Conservation (phyloP, 2,888 invertebrate genomes). For the Synanthedon vespiformis region DNA sequence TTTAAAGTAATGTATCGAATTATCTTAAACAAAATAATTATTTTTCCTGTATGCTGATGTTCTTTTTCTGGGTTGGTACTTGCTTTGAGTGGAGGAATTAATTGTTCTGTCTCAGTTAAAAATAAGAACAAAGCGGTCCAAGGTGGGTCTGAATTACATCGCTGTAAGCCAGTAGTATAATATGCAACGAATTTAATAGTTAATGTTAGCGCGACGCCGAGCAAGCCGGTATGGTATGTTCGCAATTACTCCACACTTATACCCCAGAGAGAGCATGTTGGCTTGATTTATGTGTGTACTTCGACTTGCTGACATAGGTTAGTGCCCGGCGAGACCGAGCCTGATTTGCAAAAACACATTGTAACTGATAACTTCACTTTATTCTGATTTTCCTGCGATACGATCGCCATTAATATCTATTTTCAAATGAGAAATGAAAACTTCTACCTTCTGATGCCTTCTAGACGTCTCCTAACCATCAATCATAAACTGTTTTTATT, state of each 20-base stretch:
- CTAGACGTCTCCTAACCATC: too few species aligned
- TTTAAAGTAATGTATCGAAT: too few species aligned
- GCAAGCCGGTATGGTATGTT: conserved; percentile 49
- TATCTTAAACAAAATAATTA: too few species aligned
- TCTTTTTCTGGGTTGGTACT: too few species aligned
- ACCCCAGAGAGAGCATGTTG: conserved; percentile 41
- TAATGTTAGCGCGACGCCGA: conserved; percentile 57
- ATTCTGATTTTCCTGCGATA: too few species aligned
- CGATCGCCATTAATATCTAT: too few species aligned
- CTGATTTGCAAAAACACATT: conserved; percentile 22
- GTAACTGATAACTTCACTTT: too few species aligned
- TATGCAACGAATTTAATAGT: conserved; percentile 71
- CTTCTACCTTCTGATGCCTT: too few species aligned
- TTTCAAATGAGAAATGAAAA: too few species aligned
- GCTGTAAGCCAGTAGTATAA: conserved; percentile 57
- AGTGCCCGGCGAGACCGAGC: conserved; percentile 28
- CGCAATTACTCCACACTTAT: conserved; percentile 64
- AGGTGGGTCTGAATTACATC: conserved; percentile 45
- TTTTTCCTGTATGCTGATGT: too few species aligned
- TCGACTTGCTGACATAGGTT: conserved; percentile 44
- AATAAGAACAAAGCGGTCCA: conserved; percentile 23
- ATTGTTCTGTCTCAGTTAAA: conserved; percentile 14
- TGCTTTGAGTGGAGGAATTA: background rate
- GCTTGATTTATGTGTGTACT: conserved; percentile 55
- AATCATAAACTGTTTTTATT: too few species aligned